Conservation (phyloP, 2,888 invertebrate genomes). For the Philhelius pedissequus region DNA sequence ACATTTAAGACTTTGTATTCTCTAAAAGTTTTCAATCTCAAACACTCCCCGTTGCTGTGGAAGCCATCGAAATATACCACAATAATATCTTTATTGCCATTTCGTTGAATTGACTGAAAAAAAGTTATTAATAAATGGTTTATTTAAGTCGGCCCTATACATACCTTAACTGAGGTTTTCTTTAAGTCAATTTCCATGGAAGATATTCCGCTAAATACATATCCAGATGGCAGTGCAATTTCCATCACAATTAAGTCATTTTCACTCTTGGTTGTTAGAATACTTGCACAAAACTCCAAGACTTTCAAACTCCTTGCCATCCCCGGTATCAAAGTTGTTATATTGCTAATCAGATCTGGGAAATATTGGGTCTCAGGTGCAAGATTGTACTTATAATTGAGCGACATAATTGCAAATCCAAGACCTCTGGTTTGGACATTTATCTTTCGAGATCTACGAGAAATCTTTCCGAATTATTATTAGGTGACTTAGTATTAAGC, state of each 20-base stretch:
- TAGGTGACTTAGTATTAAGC: neutral
- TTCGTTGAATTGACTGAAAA: slow-evolving; percentile 3
- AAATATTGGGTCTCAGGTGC: neutral
- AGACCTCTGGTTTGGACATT: neutral
- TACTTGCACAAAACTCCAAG: slow-evolving; percentile 3
- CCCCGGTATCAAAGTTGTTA: neutral
- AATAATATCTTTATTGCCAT: neutral
- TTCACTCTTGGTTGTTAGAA: neutral
- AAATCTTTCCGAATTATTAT: neutral
- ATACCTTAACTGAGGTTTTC: neutral
- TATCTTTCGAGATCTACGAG: neutral
- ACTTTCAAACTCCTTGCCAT: neutral
- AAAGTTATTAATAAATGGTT: no score
- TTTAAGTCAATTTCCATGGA: neutral
- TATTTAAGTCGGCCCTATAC: no score
- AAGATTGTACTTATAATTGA: slow-evolving; percentile 23
- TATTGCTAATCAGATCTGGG: neutral
- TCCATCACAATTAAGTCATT: slow-evolving; percentile 8
- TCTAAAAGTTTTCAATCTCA: neutral
- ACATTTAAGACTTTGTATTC: neutral
- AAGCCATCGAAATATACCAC: neutral
- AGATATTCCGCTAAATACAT: neutral
- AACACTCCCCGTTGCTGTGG: neutral
- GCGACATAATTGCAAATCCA: slow-evolving; percentile 17
- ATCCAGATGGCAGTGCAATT: slow-evolving; percentile 36